A percentile compares a stretch with the other conserved stretches of the same genome.
These are phyloP conservation scores for Poliocrania exsul DNA, from an alignment of 2,797 vertebrate species.

Conservation along the genomic window DNA sequence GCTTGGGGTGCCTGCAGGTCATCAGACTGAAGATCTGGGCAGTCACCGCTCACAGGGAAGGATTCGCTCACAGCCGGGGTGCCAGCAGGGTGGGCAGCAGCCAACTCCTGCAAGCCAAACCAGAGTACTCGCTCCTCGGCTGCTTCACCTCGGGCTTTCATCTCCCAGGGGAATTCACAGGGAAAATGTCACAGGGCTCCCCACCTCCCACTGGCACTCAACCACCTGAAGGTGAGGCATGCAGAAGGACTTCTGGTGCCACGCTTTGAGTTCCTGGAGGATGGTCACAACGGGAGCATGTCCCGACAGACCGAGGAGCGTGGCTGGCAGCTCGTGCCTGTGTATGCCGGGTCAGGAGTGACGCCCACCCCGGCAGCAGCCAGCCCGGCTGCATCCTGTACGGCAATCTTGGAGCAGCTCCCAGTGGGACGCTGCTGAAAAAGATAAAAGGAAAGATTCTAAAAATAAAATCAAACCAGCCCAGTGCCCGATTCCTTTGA, in stretches of 20 bases:
- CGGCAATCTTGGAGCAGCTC: slow-evolving; percentile 53
- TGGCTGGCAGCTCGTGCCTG: neutral
- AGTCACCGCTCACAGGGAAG: accelerated
- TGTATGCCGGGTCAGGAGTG: neutral
- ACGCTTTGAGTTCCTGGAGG: accelerated
- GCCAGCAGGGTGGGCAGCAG: neutral
- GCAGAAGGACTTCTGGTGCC: neutral
- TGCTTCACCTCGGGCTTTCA: neutral
- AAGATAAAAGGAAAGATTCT: slow-evolving; percentile 47
- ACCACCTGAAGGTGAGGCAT: accelerated
- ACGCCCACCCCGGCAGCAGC: neutral
- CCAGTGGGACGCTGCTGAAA: slow-evolving; percentile 53
- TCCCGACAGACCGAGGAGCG: accelerated
- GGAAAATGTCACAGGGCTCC: neutral
- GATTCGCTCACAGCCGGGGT: accelerated
- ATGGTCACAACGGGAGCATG: accelerated
- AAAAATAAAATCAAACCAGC: slow-evolving; percentile 56
- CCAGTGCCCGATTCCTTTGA: slow-evolving; percentile 22
- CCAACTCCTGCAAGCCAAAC: neutral
- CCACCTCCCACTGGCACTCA: neutral
- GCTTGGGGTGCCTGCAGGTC: neutral
- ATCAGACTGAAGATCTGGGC: neutral
- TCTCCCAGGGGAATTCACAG: neutral
- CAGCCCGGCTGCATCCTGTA: neutral
- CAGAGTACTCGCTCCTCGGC: accelerated